These are phyloP conservation scores for Aselliscus stoliczkanus DNA, from an alignment of 2,797 vertebrate genomes.

Conservation along the genomic window DNA sequence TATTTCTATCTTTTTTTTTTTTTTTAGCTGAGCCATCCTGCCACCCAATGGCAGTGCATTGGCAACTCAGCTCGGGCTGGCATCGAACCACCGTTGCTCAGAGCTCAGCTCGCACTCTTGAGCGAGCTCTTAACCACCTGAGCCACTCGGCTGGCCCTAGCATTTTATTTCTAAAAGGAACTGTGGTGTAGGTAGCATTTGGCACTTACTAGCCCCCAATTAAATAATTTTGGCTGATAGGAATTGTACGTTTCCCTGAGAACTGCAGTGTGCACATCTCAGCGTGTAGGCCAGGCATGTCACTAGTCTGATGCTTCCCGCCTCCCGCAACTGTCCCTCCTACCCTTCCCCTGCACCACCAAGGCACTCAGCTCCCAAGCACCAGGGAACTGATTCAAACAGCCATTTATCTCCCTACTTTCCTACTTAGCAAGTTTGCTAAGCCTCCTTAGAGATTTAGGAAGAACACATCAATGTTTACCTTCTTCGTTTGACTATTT, in stretches of 20 bases:
- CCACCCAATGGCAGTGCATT: no score
- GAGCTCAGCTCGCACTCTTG: no score
- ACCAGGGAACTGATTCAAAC: background rate
- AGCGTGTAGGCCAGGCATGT: no score
- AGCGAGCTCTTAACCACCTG: no score
- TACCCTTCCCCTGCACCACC: background rate
- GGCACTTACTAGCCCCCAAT: background rate
- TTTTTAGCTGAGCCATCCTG: no score
- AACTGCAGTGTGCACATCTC: background rate
- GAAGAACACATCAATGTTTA: background rate
- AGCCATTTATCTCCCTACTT: background rate
- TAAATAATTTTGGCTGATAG: background rate
- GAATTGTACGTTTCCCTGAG: background rate
- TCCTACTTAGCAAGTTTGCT: background rate
- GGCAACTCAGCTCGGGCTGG: no score
- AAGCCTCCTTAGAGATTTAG: background rate
- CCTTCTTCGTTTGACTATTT: background rate
- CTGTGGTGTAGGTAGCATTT: background rate
- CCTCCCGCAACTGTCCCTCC: background rate
- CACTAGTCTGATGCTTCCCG: background rate
- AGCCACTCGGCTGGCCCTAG: no score
- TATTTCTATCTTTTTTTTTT: no score
- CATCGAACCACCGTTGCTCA: no score
- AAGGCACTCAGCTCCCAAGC: background rate
- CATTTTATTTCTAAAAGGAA: constrained; percentile 9